Evolutionary conservation across 2,113 vertebrate genomes (phyloP).

Genomic region (Cathartes aura): DNA sequence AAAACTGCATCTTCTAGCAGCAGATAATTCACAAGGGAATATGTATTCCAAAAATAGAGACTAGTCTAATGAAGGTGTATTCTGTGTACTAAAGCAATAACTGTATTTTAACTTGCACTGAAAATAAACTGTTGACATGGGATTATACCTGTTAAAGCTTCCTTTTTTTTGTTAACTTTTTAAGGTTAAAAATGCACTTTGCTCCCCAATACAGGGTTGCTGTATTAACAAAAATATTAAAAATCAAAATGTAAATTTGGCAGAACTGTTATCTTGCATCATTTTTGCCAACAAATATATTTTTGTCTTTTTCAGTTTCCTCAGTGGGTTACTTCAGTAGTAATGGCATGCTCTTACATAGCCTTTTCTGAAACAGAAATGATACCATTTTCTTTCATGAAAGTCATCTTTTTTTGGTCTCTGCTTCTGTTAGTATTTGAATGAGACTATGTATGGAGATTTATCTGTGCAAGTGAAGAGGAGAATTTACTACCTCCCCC

Average conservation of each 20-base stretch:
- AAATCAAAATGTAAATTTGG: background rate
- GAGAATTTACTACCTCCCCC: background rate
- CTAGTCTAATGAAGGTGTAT: slow-evolving; percentile 25
- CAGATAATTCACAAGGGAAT: background rate
- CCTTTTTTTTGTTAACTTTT: background rate
- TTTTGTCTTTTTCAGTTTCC: background rate
- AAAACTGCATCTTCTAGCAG: background rate
- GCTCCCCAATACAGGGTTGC: background rate
- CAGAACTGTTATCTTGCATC: background rate
- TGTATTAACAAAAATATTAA: background rate
- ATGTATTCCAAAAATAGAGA: background rate
- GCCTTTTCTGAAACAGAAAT: background rate
- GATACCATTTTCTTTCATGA: background rate
- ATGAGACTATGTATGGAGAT: background rate
- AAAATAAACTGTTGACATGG: slow-evolving; percentile 59
- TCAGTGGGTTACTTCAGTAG: background rate
- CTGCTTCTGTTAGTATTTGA: background rate
- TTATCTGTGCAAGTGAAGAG: background rate
- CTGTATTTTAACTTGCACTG: slow-evolving; percentile 53
- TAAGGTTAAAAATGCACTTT: background rate
- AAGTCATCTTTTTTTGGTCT: background rate
- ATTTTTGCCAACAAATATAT: background rate
- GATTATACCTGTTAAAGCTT: slow-evolving; percentile 46
- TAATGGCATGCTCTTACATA: background rate
- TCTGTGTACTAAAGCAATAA: slow-evolving; percentile 27